phyloP scores from a whole-genome alignment of 1,140 invertebrate genomes.

The Hyphantria cunea region DNA sequence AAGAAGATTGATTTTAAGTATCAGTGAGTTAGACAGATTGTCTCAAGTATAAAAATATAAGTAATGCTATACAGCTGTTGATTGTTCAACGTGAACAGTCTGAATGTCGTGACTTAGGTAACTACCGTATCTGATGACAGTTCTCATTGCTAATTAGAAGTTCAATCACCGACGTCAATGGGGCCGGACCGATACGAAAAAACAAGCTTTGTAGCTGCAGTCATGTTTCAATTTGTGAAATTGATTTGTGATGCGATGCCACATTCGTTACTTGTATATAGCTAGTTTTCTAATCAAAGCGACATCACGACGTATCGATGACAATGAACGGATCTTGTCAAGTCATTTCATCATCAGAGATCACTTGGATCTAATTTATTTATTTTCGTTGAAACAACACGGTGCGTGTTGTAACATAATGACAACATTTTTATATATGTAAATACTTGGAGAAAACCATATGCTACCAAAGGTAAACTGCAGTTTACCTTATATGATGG shows the following conservation, averaged over 20 bases:
- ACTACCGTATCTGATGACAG: slow-evolving; percentile 38
- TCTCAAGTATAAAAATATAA: slow-evolving; percentile 6
- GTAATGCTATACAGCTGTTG: background rate
- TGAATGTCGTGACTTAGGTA: slow-evolving; percentile 37
- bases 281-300: slow-evolving; percentile 39
- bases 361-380: slow-evolving; percentile 31
- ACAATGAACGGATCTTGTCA: slow-evolving; percentile 35
- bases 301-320: slow-evolving; percentile 39
- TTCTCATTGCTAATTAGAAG: slow-evolving; percentile 56
- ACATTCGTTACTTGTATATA: slow-evolving; percentile 27
- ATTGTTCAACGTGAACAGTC: background rate
- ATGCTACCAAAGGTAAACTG: no score
- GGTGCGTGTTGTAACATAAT: background rate
- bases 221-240: slow-evolving; percentile 68
- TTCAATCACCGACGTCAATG: slow-evolving; percentile 61
- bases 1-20: background rate
- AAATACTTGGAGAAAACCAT: no score
- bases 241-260: slow-evolving; percentile 56
- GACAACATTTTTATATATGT: background rate
- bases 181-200: slow-evolving; percentile 40
- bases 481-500: background rate
- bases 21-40: background rate
- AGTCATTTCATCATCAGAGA: slow-evolving; percentile 33
- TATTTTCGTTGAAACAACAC: slow-evolving; percentile 16
- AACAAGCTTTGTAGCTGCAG: slow-evolving; percentile 47